Percentiles rank a stretch among this genome's conserved stretches.
Conservation (phyloP, 2,888 invertebrate genomes). For the Nineta flava region DNA sequence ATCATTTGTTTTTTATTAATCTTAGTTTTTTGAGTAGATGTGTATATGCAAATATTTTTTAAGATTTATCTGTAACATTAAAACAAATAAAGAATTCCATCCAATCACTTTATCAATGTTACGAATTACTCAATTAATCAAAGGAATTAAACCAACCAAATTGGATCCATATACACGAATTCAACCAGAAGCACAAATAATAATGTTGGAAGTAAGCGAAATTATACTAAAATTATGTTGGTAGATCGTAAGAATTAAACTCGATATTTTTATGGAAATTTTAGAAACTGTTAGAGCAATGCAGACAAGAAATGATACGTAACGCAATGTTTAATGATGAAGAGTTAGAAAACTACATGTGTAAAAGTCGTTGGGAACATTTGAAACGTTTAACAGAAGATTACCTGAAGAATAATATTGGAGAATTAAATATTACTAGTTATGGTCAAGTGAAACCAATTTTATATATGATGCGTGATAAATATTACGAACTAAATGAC, state of each 20-base stretch:
- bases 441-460: too few species aligned
- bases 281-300: conserved; percentile 18
- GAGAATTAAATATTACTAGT: too few species aligned
- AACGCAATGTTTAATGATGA: conserved; percentile 23
- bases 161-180: conserved; percentile 13
- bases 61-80: conserved; percentile 28
- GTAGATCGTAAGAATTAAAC: too few species aligned
- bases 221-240: too few species aligned
- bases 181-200: conserved; percentile 16
- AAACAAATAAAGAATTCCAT: conserved; percentile 21
- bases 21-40: too few species aligned
- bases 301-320: conserved; percentile 22
- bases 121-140: conserved; percentile 22
- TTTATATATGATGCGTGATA: too few species aligned
- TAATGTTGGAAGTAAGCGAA: conserved; percentile 15
- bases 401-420: conserved; percentile 21
- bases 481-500: too few species aligned
- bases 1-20: too few species aligned
- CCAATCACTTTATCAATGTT: conserved; percentile 25
- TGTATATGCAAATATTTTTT: conserved; percentile 2
- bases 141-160: conserved; percentile 13
- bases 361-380: conserved; percentile 21
- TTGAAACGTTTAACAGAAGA: conserved; percentile 22
- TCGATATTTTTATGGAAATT: conserved; percentile 7
- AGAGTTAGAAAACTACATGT: conserved; percentile 22